Conservation (phyloP, 2,113 vertebrate species). For the Chelonoidis abingdonii region DNA sequence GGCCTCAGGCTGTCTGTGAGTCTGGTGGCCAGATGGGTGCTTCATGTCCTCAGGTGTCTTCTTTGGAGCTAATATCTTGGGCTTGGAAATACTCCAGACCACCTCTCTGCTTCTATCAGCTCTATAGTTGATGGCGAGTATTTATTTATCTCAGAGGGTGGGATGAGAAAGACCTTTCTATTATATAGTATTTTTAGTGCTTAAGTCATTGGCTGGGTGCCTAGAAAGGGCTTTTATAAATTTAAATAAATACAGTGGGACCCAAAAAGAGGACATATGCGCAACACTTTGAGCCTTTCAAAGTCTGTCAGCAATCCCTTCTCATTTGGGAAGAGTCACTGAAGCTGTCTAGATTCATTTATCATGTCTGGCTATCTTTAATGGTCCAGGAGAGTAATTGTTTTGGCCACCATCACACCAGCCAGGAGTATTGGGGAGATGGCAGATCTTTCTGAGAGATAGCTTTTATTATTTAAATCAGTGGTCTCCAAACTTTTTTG, state of each 20-base stretch:
- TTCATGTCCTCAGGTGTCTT: slow-evolving; percentile 8
- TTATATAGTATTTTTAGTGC: slow-evolving; percentile 8
- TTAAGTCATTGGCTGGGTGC: slow-evolving; percentile 9
- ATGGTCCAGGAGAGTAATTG: slow-evolving; percentile 21
- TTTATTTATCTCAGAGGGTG: slow-evolving; percentile 37
- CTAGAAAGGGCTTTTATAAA: slow-evolving; percentile 51
- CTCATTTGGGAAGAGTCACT: background rate
- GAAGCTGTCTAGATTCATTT: background rate
- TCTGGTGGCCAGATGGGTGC: slow-evolving; percentile 4
- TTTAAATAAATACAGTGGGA: slow-evolving; percentile 27
- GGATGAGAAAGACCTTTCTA: slow-evolving; percentile 9
- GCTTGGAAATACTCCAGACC: background rate
- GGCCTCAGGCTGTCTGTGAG: background rate
- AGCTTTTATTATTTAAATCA: background rate
- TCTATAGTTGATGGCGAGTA: background rate
- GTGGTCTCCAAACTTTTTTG: no score
- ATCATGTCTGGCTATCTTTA: slow-evolving; percentile 21
- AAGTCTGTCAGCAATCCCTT: background rate
- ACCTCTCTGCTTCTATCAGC: slow-evolving; percentile 30
- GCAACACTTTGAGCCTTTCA: background rate
- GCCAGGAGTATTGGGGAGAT: background rate
- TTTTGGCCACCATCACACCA: background rate
- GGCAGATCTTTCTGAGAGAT: background rate
- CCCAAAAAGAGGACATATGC: slow-evolving; percentile 38
- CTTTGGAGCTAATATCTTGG: background rate